Percentiles rank a stretch among this genome's conserved stretches.
phyloP scores from a whole-genome alignment of 1,140 invertebrate species.

The Tetragnatha versicolor region DNA sequence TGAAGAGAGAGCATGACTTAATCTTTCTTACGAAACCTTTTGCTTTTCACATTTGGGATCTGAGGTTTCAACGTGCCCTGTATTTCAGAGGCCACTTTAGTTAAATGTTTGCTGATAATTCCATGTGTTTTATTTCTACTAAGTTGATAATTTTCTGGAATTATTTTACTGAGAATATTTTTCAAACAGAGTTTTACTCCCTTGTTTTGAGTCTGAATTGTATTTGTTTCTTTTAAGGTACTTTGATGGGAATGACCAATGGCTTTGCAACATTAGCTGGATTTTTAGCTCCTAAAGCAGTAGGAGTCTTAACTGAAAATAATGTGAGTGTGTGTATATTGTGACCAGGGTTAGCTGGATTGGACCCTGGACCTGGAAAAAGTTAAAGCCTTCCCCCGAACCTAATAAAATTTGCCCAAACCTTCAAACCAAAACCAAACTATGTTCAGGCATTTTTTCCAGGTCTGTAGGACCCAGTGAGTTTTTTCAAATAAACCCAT shows the following conservation, averaged over 20 bases:
- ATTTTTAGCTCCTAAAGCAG: slow-evolving; percentile 59
- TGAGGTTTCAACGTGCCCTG: too few relatives aligned
- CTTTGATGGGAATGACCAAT: slow-evolving; percentile 63
- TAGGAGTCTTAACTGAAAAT: slow-evolving; percentile 57
- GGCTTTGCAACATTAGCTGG: slow-evolving; percentile 61
- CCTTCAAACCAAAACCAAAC: too few relatives aligned
- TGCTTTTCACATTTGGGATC: too few relatives aligned
- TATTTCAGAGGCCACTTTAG: too few relatives aligned
- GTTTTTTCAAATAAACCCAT: too few relatives aligned
- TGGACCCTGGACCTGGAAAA: too few relatives aligned
- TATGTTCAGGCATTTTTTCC: neutral
- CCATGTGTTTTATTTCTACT: too few relatives aligned
- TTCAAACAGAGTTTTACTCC: neutral
- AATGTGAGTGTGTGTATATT: slow-evolving; percentile 59
- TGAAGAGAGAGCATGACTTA: neutral
- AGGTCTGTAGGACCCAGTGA: too few relatives aligned
- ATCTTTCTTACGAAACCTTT: neutral
- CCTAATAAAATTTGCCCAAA: too few relatives aligned
- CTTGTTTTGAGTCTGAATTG: neutral
- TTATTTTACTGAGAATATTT: neutral
- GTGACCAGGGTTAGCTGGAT: too few relatives aligned
- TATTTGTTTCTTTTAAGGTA: slow-evolving; percentile 49
- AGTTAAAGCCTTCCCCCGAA: too few relatives aligned
- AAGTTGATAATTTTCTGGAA: neutral
- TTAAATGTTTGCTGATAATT: too few relatives aligned